Percentiles rank a stretch among this genome's conserved stretches.
phyloP scores from a whole-genome alignment of 2,113 vertebrate genomes.

The Tachycineta bicolor region DNA sequence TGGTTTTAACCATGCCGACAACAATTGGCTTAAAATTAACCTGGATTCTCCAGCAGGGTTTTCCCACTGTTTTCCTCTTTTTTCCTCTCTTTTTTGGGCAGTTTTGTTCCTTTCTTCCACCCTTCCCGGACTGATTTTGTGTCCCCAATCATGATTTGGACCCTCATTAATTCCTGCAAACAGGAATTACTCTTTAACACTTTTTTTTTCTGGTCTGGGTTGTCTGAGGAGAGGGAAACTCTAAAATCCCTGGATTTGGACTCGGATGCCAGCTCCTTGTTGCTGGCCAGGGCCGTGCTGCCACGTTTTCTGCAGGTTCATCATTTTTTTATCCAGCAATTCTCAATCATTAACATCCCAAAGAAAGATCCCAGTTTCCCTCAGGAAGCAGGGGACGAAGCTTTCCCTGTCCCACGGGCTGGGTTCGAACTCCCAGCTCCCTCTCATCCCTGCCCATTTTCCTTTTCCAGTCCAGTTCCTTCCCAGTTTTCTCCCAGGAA shows the following conservation, averaged over 20 bases:
- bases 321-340: background rate
- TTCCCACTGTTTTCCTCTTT: background rate
- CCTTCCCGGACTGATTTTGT: background rate
- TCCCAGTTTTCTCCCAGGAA: background rate
- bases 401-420: background rate
- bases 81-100: background rate
- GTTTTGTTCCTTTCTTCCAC: background rate
- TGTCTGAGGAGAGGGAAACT: background rate
- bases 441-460: background rate
- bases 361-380: background rate
- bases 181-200: background rate
- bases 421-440: background rate
- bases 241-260: background rate
- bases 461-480: background rate
- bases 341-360: background rate
- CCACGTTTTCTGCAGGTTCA: background rate
- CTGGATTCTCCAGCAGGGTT: background rate
- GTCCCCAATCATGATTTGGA: background rate
- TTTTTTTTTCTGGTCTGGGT: background rate
- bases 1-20: background rate
- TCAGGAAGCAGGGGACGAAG: background rate
- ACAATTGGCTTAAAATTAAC: background rate
- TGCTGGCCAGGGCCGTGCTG: background rate
- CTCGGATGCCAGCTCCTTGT: background rate
- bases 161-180: background rate